A percentile compares a stretch with the other conserved stretches of the same genome.
Conservation (phyloP, 1,140 invertebrate species). For the Trachymyrmex cornetzi region DNA sequence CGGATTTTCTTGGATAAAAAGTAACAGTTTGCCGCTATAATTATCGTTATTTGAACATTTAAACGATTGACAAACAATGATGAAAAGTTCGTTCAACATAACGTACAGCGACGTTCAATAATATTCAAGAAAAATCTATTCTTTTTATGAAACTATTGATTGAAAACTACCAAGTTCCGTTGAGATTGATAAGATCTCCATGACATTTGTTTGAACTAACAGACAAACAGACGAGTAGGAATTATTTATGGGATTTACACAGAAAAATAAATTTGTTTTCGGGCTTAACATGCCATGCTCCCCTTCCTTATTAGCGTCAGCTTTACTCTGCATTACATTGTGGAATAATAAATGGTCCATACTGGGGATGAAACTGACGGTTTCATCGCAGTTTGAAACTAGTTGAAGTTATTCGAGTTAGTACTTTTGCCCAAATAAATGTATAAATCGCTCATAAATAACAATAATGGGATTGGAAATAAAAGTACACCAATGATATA, state of each 20-base stretch:
- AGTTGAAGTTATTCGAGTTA: constrained; percentile 20
- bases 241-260: constrained; percentile 17
- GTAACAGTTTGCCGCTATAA: constrained; percentile 3
- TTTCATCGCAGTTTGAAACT: constrained; percentile 21
- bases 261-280: constrained; percentile 19
- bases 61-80: constrained; percentile 28
- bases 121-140: not conserved
- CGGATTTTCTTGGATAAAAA: constrained; percentile 6
- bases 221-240: not conserved
- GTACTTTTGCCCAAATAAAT: not conserved
- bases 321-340: not conserved
- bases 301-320: not conserved
- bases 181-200: not conserved
- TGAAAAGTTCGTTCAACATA: not conserved
- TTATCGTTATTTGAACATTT: constrained; percentile 24
- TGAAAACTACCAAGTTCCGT: constrained; percentile 2
- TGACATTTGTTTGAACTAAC: not conserved
- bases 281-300: not conserved
- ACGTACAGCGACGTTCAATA: not conserved
- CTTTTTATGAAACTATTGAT: not conserved
- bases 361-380: not conserved
- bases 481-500: not conserved
- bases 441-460: not conserved
- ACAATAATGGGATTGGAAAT: not conserved
- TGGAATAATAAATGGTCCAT: constrained; percentile 4